These are phyloP conservation scores for Thera britannica DNA, from an alignment of 2,888 invertebrate species.

Conservation along the genomic window DNA sequence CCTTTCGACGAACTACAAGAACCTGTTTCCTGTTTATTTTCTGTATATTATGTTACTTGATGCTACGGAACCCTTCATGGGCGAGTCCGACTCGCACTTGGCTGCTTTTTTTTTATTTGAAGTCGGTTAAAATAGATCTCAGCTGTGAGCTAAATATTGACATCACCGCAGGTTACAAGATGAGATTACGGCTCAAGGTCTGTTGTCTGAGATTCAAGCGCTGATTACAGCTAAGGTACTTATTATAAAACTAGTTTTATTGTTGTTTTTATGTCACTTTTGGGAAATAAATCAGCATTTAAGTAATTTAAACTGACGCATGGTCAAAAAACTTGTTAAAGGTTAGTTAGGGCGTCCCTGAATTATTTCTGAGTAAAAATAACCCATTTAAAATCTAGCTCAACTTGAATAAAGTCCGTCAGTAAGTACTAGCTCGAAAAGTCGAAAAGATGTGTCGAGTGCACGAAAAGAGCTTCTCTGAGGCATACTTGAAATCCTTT, in stretches of 20 bases:
- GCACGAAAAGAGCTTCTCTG: too few species aligned
- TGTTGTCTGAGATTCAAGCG: conserved; percentile 6
- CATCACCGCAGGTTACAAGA: conserved; percentile 15
- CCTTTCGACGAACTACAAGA: too few species aligned
- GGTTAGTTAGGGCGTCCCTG: conserved; percentile 5
- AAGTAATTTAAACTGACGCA: neutral
- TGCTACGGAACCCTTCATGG: too few species aligned
- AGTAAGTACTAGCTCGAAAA: neutral
- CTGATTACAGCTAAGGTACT: neutral
- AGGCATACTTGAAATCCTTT: too few species aligned
- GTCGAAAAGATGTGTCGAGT: too few species aligned
- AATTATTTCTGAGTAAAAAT: neutral
- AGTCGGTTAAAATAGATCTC: too few species aligned
- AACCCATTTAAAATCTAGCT: neutral
- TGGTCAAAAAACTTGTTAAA: neutral
- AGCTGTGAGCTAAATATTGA: conserved; percentile 14
- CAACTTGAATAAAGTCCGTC: neutral
- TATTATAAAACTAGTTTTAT: neutral
- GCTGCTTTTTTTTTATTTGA: too few species aligned
- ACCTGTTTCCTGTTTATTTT: too few species aligned
- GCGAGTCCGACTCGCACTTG: too few species aligned
- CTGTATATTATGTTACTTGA: too few species aligned
- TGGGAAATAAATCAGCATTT: too few species aligned
- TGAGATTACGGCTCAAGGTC: conserved; percentile 22
- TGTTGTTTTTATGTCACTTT: neutral